Percentiles rank a stretch among this genome's conserved stretches.
These are phyloP conservation scores for Dasysyrphus albostriatus DNA, from an alignment of 2,888 invertebrate genomes.

Conservation along the genomic window DNA sequence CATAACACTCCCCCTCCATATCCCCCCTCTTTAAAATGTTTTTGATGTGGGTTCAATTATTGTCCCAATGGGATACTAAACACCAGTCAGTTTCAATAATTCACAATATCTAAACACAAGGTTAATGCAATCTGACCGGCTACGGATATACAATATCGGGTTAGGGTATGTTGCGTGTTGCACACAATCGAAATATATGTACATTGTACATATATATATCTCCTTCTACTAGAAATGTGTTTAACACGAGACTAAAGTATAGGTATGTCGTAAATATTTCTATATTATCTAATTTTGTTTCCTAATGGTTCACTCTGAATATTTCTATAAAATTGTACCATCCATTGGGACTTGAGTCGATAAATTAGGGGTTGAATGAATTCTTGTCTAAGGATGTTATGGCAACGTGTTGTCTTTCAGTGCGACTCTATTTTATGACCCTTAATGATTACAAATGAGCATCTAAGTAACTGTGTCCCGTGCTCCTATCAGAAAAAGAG, in stretches of 20 bases:
- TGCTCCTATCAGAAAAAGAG: neutral
- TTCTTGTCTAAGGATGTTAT: neutral
- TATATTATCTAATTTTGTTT: constrained; percentile 24
- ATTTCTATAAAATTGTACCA: constrained; percentile 2
- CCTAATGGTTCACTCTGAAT: constrained; percentile 3
- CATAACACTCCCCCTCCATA: neutral
- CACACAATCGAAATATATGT: constrained; percentile 1
- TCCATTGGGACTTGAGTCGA: constrained; percentile 4
- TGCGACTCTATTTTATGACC: neutral
- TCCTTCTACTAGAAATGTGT: neutral
- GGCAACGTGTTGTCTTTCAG: neutral
- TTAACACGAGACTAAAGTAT: neutral
- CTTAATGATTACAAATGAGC: neutral
- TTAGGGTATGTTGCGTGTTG: constrained; percentile 25
- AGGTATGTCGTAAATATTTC: neutral
- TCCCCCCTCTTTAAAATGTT: neutral
- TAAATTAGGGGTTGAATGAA: constrained; percentile 2
- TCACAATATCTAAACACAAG: constrained; percentile 54
- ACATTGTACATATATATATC: neutral
- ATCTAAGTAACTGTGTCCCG: neutral
- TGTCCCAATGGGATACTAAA: constrained; percentile 51
- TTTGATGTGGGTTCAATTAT: constrained; percentile 44
- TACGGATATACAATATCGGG: neutral
- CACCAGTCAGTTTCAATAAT: constrained; percentile 60
- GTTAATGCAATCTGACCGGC: constrained; percentile 57